These are phyloP conservation scores for Hipposideros larvatus DNA, from an alignment of 2,797 vertebrate species.

Conservation along the genomic window DNA sequence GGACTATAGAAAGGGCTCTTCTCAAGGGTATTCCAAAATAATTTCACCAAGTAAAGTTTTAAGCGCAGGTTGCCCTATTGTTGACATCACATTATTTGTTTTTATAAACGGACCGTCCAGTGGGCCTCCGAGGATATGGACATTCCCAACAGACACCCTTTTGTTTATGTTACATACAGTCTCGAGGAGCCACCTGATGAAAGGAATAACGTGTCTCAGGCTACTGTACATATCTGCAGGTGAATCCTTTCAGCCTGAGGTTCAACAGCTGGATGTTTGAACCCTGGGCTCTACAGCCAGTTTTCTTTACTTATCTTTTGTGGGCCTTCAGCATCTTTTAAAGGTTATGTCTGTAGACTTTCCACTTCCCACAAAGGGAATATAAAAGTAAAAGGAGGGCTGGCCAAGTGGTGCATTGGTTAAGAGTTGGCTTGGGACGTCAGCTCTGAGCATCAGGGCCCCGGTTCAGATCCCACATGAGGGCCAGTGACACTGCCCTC, in stretches of 20 bases:
- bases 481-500: no score
- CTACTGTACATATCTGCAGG: background rate
- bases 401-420: no score
- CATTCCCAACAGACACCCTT: background rate
- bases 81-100: background rate
- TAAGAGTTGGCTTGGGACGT: no score
- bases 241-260: no score
- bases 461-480: no score
- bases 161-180: rapidly evolving
- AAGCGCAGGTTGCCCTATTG: background rate
- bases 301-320: background rate
- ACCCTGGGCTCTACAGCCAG: rapidly evolving
- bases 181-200: background rate
- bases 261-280: background rate
- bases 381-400: background rate
- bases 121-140: no score
- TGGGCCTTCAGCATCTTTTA: background rate
- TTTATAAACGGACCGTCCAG: background rate
- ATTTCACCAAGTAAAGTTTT: background rate
- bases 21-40: background rate
- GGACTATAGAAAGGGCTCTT: background rate
- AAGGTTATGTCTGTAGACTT: background rate
- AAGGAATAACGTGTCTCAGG: rapidly evolving
- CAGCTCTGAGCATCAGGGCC: no score
- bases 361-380: background rate